Evolutionary conservation across 2,888 invertebrate species (phyloP).

Genomic region (Limnephilus lunatus): DNA sequence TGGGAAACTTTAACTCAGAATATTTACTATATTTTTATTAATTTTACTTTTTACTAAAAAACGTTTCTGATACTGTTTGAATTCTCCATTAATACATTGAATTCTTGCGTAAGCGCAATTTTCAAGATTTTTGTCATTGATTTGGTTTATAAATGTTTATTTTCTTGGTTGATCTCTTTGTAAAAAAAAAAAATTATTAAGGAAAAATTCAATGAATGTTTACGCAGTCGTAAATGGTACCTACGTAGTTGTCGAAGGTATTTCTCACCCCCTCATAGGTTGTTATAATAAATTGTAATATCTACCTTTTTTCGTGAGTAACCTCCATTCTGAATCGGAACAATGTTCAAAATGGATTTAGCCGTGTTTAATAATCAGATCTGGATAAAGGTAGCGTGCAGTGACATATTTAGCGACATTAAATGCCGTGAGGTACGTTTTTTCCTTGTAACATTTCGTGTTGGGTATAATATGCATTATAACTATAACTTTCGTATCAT

Average conservation of each 20-base stretch:
- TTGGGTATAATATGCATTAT: not conserved
- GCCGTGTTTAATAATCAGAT: not conserved
- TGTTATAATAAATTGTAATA: not conserved
- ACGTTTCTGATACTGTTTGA: no score
- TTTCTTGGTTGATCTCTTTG: no score
- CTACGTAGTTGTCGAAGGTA: not conserved
- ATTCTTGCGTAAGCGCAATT: no score
- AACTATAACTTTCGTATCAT: not conserved
- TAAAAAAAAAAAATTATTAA: no score
- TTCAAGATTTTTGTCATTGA: no score
- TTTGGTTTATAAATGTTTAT: not conserved
- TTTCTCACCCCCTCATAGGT: not conserved
- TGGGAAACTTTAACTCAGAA: not conserved
- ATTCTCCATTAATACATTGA: no score
- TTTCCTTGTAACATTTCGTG: not conserved
- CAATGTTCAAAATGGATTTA: not conserved
- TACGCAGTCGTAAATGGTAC: not conserved
- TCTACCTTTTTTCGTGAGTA: not conserved
- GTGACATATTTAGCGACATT: not conserved
- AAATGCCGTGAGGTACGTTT: not conserved
- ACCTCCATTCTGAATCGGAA: not conserved
- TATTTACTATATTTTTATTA: no score
- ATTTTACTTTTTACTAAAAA: no score
- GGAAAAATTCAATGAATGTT: not conserved
- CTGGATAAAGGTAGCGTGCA: not conserved